Base-by-base conservation (phyloP, 2,888 invertebrate species). In the Drosophila nigricruria region DNA sequence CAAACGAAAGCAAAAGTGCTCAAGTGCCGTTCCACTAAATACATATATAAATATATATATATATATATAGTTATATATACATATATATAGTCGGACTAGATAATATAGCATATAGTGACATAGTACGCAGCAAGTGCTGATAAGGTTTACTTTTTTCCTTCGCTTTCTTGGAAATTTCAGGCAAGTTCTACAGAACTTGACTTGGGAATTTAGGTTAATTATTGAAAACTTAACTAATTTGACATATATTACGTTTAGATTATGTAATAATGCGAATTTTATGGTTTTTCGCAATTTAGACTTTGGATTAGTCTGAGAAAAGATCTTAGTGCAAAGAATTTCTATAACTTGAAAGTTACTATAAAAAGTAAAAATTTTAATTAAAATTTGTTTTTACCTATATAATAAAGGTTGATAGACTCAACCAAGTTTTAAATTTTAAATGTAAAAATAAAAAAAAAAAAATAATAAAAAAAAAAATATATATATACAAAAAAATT, bases 1-100 rank as follows among this genome's bases (percentile, higher is more conserved):
- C 8, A 27, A 82, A 66, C 68, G 82, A 82, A 82, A 82, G 88
- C 82, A 82, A 83, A 74, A 83, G 82, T 82, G 65, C 36, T 62
- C 54, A 61, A 73, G 66, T 86, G 70, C 56, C 57, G 25, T 40
- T 49, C 18, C 53, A 47, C 45, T 58, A 40, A 57, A 50, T 43
- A n/a, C n/a, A 50, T 12, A 38, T 18, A 60, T 14, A 20, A 14
- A 14, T 59, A 40, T 32, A 43, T 34, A 56, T 20, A 38, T 23
- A 50, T 20, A 54, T 18, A 45, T 16, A 66, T 25, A 18, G 16
- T 20, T 54, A 52, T 25, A 38, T n/a, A 49, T 20, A 40, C 12
- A 40, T 23, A 59, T 16, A 40, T 42, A 34, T 12, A 34, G 16
- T 56, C 34, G n/a, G 18, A 61, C 61, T 59, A 60, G 60, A 75